phyloP scores from a whole-genome alignment of 2,113 vertebrate genomes.

The Odocoileus virginianus region DNA sequence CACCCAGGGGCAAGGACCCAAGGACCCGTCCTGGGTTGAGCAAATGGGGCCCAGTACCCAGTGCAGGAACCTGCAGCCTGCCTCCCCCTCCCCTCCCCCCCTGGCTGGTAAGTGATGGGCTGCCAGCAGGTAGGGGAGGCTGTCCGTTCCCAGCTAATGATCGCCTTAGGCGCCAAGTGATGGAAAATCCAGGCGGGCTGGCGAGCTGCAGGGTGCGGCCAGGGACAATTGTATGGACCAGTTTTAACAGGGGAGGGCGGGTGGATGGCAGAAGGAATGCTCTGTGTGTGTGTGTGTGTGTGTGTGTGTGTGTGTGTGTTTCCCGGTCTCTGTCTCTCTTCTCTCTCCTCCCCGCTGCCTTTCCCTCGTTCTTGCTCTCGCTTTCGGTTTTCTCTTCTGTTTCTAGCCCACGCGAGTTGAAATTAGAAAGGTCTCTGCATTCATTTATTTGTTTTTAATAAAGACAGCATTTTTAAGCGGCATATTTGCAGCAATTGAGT shows the following conservation, averaged over 20 bases:
- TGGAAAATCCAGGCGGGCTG: constrained; percentile 59
- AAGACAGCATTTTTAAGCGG: constrained; percentile 53
- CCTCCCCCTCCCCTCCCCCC: neutral
- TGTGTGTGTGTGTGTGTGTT: neutral
- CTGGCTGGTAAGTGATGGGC: neutral
- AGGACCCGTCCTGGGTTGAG: constrained; percentile 32
- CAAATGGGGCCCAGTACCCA: constrained; percentile 30
- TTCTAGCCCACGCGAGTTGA: constrained; percentile 62
- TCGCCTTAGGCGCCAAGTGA: constrained; percentile 65
- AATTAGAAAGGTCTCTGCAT: constrained; percentile 72
- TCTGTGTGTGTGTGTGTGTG: neutral
- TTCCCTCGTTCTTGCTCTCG: constrained; percentile 14
- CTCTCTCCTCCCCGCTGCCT: neutral
- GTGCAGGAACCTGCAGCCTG: constrained; percentile 13
- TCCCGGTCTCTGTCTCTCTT: constrained; percentile 26
- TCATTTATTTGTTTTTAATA: constrained; percentile 73
- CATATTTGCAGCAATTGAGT: constrained; percentile 62
- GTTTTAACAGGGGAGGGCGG: neutral
- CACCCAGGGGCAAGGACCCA: constrained; percentile 54
- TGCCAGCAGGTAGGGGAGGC: constrained; percentile 49
- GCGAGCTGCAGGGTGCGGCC: constrained; percentile 25
- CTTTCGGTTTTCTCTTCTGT: constrained; percentile 54
- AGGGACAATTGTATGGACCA: constrained; percentile 63
- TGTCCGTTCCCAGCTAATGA: constrained; percentile 73
- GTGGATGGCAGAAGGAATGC: constrained; percentile 36